Percentiles rank a stretch among this genome's conserved stretches.
These are phyloP conservation scores for Limnephilus auricula DNA, from an alignment of 2,888 invertebrate species.

Conservation along the genomic window DNA sequence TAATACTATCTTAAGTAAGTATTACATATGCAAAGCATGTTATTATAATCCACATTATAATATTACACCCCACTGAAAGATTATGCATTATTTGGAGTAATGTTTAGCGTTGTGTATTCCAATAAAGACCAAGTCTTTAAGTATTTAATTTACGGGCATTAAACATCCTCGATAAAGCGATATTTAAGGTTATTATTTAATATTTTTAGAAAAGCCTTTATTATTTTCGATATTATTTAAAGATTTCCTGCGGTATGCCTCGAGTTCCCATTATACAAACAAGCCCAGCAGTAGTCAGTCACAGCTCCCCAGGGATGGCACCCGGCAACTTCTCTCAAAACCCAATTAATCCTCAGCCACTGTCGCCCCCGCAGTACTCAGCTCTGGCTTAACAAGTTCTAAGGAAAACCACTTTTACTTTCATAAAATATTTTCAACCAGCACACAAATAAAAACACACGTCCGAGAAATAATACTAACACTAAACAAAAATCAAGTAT, in stretches of 20 bases:
- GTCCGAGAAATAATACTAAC: background rate
- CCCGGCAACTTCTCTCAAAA: constrained; percentile 5
- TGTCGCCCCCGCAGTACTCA: background rate
- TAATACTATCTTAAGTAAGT: too few species aligned
- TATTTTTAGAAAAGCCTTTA: background rate
- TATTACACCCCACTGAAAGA: too few species aligned
- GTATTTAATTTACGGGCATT: too few species aligned
- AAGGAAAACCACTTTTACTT: background rate
- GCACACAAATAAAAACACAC: background rate
- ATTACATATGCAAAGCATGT: too few species aligned
- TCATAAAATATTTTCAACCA: background rate
- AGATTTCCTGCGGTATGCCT: background rate
- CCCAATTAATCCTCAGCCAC: constrained; percentile 33
- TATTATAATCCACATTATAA: too few species aligned
- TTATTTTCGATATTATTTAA: background rate
- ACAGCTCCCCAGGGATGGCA: constrained; percentile 7
- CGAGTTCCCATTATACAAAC: background rate
- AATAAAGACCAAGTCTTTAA: too few species aligned
- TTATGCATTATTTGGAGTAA: too few species aligned
- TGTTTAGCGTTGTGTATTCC: too few species aligned
- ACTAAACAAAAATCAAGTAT: background rate
- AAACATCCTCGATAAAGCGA: too few species aligned
- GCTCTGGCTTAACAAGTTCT: constrained; percentile 27
- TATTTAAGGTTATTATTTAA: background rate
- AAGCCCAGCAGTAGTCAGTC: background rate